Conservation (phyloP, 2,797 vertebrate species). For the Poeciliopsis infans region DNA sequence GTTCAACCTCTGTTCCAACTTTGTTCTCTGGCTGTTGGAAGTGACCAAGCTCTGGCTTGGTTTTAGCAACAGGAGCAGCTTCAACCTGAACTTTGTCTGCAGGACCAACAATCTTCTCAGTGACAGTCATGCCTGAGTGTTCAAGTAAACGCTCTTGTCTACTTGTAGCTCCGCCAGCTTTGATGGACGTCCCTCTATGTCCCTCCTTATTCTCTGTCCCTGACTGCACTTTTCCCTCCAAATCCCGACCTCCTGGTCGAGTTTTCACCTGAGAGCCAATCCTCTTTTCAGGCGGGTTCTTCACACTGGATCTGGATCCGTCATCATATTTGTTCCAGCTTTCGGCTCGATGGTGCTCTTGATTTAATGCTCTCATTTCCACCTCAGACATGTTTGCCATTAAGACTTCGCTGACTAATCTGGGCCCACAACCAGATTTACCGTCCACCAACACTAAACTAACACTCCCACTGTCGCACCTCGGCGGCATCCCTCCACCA, state of each 20-base stretch:
- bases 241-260: constrained; percentile 55
- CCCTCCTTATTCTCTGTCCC: constrained; percentile 55
- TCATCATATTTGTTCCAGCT: constrained; percentile 67
- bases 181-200: constrained; percentile 45
- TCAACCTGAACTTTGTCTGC: constrained; percentile 19
- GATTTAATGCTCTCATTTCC: constrained; percentile 54
- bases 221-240: constrained; percentile 69
- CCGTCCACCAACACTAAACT: constrained; percentile 64
- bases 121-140: constrained; percentile 12
- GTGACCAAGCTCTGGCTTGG: constrained; percentile 26
- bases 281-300: constrained; percentile 57
- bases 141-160: constrained; percentile 41
- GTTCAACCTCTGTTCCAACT: constrained; percentile 25
- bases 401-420: constrained; percentile 46
- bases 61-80: constrained; percentile 5
- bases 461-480: constrained; percentile 55
- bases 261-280: constrained; percentile 70
- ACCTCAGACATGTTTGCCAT: constrained; percentile 54
- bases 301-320: constrained; percentile 48
- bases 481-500: constrained; percentile 54
- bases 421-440: constrained; percentile 58
- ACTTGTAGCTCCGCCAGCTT: constrained; percentile 11
- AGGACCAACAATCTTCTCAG: constrained; percentile 23
- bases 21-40: constrained; percentile 32
- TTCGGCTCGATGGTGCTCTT: constrained; percentile 52